These are phyloP conservation scores for Anoplophora glabripennis DNA, from an alignment of 1,140 invertebrate species.

Conservation along the genomic window DNA sequence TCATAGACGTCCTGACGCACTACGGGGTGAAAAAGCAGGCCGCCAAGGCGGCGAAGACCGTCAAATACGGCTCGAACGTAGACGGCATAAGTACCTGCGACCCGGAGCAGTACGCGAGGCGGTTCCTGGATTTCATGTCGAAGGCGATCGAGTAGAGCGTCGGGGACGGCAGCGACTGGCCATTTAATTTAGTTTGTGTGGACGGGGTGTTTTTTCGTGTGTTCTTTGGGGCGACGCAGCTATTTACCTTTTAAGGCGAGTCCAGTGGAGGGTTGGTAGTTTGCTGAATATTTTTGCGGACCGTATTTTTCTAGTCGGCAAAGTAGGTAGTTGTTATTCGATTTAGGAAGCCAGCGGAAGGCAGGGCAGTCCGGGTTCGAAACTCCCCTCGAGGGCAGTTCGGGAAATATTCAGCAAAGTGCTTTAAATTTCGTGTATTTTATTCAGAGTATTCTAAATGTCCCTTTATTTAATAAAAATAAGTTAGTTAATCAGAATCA, in stretches of 20 bases:
- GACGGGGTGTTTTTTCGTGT: background rate
- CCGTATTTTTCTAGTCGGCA: background rate
- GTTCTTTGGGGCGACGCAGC: background rate
- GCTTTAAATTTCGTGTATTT: background rate
- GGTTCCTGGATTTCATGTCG: constrained; percentile 96
- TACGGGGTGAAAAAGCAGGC: constrained; percentile 98
- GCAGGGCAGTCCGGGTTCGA: background rate
- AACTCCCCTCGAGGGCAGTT: background rate
- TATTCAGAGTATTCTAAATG: background rate
- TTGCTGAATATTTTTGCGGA: background rate
- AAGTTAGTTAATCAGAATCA: background rate
- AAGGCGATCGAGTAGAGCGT: constrained; percentile 87
- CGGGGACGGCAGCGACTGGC: no score
- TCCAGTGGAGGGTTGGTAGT: background rate
- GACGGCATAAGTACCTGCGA: constrained; percentile 97
- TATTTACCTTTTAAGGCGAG: background rate
- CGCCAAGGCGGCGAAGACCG: constrained; percentile 95
- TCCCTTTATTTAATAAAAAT: background rate
- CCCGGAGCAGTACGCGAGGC: constrained; percentile 97
- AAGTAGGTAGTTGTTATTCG: background rate
- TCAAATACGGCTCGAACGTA: constrained; percentile 97
- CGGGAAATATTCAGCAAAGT: background rate
- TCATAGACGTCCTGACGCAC: constrained; percentile 98
- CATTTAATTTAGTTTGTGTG: background rate
- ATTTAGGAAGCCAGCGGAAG: background rate